phyloP scores from a whole-genome alignment of 1,140 invertebrate genomes.

The Danaus plexippus region DNA sequence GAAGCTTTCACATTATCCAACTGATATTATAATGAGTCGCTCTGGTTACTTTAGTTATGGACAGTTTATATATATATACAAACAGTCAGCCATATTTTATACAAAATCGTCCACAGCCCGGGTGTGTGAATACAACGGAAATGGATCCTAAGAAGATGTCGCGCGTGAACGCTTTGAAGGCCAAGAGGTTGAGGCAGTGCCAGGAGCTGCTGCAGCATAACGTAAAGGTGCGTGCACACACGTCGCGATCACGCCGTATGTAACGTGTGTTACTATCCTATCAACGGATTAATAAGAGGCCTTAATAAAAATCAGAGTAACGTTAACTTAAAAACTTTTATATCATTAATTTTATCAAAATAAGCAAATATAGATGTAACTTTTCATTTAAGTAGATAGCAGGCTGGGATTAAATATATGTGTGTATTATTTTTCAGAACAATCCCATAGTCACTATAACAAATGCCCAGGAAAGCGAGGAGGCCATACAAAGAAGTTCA shows the following conservation, averaged over 20 bases:
- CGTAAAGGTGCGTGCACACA: slow-evolving; percentile 35
- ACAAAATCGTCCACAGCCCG: slow-evolving; percentile 85
- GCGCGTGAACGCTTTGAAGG: slow-evolving; percentile 70
- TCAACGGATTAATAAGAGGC: background rate
- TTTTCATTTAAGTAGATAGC: no score
- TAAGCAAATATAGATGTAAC: no score
- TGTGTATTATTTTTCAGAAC: slow-evolving; percentile 62
- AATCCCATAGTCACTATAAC: slow-evolving; percentile 74
- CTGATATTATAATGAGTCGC: no score
- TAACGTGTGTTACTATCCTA: background rate
- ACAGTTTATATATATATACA: slow-evolving; percentile 10
- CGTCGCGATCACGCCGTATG: background rate
- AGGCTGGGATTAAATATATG: background rate
- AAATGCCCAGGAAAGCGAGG: slow-evolving; percentile 58
- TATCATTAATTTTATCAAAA: no score
- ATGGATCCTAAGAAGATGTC: slow-evolving; percentile 98
- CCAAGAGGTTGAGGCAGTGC: slow-evolving; percentile 41
- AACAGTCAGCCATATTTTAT: no score
- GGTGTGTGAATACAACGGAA: slow-evolving; percentile 99
- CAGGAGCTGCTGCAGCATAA: slow-evolving; percentile 52
- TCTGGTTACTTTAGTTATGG: no score
- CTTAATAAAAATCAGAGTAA: no score
- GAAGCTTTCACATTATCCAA: background rate
- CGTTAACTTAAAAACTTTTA: no score
- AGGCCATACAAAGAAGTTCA: slow-evolving; percentile 55